phyloP scores from a whole-genome alignment of 2,888 invertebrate species.

The Megastigmus dorsalis region DNA sequence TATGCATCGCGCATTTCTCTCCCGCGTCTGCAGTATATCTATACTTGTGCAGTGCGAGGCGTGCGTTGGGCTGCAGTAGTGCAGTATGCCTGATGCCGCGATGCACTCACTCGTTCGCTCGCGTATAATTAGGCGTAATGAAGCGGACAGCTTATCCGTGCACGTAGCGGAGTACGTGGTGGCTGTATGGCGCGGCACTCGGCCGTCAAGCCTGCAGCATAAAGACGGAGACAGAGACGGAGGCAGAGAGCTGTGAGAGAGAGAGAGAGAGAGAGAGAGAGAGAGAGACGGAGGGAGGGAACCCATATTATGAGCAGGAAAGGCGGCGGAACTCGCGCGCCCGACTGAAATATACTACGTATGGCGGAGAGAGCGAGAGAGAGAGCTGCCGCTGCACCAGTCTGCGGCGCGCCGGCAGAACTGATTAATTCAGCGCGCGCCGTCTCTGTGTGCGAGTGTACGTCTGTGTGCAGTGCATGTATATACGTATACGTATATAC shows the following conservation, averaged over 20 bases:
- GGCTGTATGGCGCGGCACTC: no score
- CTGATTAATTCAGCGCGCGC: constrained; percentile 54
- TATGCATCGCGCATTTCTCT: no score
- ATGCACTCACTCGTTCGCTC: constrained; percentile 14
- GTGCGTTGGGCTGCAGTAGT: neutral
- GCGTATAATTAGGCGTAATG: constrained; percentile 71
- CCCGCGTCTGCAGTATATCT: neutral
- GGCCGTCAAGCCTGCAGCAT: no score
- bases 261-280: neutral
- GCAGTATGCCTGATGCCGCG: no score
- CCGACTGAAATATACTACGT: constrained; percentile 18
- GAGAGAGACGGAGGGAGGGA: constrained; percentile 3
- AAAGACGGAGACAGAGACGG: no score
- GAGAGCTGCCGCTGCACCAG: constrained; percentile 14
- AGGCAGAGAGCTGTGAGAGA: neutral
- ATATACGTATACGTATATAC: no score
- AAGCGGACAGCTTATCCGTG: constrained; percentile 67
- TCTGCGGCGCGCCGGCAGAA: constrained; percentile 37
- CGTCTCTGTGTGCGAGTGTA: no score
- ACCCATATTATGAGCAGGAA: constrained; percentile 28
- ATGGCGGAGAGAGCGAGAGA: neutral
- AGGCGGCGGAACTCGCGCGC: constrained; percentile 37
- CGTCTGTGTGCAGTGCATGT: no score
- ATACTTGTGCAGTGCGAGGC: neutral
- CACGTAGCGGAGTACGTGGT: constrained; percentile 12